A percentile compares a stretch with the other conserved stretches of the same genome.
Conservation (phyloP, 2,113 vertebrate genomes). For the Xerus inauris region DNA sequence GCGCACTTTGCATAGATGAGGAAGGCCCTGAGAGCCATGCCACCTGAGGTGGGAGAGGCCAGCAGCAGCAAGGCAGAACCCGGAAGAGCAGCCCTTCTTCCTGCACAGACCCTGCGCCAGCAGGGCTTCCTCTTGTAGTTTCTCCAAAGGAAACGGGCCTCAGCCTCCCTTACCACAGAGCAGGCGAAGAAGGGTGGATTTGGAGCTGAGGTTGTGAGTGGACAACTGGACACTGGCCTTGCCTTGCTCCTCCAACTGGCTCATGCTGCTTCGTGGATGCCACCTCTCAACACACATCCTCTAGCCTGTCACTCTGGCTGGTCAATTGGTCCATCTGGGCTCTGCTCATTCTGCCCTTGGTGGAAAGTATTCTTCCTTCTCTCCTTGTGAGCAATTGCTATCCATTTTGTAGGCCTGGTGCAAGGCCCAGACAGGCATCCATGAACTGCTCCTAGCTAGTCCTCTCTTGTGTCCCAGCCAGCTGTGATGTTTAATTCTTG, state of each 20-base stretch:
- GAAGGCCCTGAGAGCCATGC: background rate
- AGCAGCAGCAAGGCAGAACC: background rate
- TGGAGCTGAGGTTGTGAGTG: background rate
- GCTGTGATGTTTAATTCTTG: background rate
- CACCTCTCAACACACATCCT: background rate
- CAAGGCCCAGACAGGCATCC: background rate
- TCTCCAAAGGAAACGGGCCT: background rate
- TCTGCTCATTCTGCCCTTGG: background rate
- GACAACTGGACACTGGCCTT: background rate
- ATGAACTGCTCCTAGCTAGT: background rate
- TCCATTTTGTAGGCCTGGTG: background rate
- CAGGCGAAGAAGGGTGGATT: background rate
- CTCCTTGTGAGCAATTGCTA: background rate
- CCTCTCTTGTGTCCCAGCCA: background rate
- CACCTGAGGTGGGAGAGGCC: background rate
- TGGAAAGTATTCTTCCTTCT: background rate
- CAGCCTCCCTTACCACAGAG: background rate
- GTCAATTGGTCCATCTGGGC: background rate
- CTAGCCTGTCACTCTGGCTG: background rate
- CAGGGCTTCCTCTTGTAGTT: background rate
- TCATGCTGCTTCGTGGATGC: fast-evolving
- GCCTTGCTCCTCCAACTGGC: background rate
- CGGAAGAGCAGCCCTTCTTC: background rate
- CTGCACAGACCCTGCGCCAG: background rate
- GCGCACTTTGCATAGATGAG: background rate